Base-by-base conservation (phyloP, 1,140 invertebrate genomes). In the Heterodera schachtii region DNA sequence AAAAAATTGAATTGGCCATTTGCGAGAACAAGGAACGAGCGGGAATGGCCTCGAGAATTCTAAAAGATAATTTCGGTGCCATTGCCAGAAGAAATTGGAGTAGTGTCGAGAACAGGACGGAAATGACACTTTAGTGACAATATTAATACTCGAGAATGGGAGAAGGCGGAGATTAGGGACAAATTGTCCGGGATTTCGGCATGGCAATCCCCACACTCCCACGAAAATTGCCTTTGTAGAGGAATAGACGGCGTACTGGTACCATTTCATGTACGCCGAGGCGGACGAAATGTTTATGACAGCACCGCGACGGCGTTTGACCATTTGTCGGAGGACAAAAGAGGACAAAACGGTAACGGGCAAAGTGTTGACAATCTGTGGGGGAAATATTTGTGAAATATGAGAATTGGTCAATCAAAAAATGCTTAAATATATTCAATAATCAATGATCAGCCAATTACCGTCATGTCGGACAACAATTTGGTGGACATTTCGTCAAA, bases 241-340 rank as follows among this genome's bases (percentile, higher is more conserved):
- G 13, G 84, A 86, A 81, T 85, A 85, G 46, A 87, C 43, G 31
- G 85, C 64, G 75, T 74, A 79, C 8, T 73, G 79, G 19, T 52
- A 47, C 71, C 85, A 57, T 19, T 64, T 75, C 60, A 76, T 47
- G 71, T 80, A 84, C 47, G 66, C 83, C 3, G 86, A 73, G n/a
- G 82, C 52, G 31, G 84, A 85, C 11, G 82, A 64, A 75, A 85
- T 57, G 76, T 85, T 85, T 16, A 85, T 46, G 60, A 85, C 47
- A 47, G 86, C 78, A 60, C 84, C 84, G 21, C 60, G 60, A 4
- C 71, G 73, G 5, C 84, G 75, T 47, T 60, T n/a, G 8, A 46
- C 52, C 84, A 85, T 85, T 79, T 85, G 76, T 73, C 41, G 78
- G 31, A 85, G 64, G 19, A 86, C 66, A 44, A 70, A 49, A n/a